Percentiles rank a stretch among this genome's conserved stretches.
Evolutionary conservation across 2,888 invertebrate species (phyloP).

Genomic region (Anoplius nigerrimus): DNA sequence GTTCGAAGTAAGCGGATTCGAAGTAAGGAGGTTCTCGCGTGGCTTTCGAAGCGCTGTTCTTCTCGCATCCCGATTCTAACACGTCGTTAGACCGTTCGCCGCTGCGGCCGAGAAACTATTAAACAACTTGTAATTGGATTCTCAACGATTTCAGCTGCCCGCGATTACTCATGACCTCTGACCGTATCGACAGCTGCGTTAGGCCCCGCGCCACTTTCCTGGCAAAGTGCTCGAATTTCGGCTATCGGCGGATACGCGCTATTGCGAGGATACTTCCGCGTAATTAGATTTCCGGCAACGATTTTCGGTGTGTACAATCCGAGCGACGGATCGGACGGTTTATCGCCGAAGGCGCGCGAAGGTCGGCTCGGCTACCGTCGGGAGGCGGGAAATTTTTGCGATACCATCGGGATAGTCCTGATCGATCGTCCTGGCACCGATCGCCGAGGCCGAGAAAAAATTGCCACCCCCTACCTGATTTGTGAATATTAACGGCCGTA

Average conservation of each 20-base stretch:
- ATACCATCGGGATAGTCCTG: conserved; percentile 4
- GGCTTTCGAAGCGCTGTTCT: conserved; percentile 4
- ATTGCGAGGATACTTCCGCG: too few relatives aligned
- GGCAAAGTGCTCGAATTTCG: too few relatives aligned
- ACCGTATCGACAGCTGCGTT: conserved; percentile 23
- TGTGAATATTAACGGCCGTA: conserved; percentile 41
- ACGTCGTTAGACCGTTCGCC: background rate
- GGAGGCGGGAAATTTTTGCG: too few relatives aligned
- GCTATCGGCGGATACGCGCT: too few relatives aligned
- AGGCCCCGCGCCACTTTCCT: too few relatives aligned
- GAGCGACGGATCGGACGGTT: too few relatives aligned
- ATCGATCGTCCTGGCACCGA: conserved; percentile 4
- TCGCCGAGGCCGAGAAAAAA: conserved; percentile 20
- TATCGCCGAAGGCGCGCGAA: too few relatives aligned
- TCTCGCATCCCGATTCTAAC: background rate
- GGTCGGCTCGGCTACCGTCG: too few relatives aligned
- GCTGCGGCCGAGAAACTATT: conserved; percentile 38
- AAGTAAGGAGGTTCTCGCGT: background rate
- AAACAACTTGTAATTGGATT: conserved; percentile 60
- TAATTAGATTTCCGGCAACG: too few relatives aligned
- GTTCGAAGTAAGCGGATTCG: too few relatives aligned
- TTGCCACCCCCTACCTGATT: conserved; percentile 36
- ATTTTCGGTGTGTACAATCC: too few relatives aligned
- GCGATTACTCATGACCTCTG: conserved; percentile 43
- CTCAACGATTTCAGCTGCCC: conserved; percentile 40